Base-by-base conservation (phyloP, 2,888 invertebrate species). In the Oscheius sp. region DNA sequence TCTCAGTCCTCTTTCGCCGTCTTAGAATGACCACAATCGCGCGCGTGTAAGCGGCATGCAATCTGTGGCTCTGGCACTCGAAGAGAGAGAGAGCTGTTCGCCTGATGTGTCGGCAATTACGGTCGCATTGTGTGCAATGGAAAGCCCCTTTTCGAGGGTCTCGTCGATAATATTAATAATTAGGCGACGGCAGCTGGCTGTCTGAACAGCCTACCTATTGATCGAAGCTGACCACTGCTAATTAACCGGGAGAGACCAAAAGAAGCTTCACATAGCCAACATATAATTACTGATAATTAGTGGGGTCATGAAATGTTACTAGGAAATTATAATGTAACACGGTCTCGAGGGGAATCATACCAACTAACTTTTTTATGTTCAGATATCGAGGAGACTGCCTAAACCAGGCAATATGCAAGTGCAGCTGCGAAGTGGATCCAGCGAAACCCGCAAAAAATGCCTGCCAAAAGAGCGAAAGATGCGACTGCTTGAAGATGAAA, bases 391-490 rank as follows among this genome's bases (percentile, higher is more conserved):
- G 88, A 45, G 88, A 88, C 80, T 88, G 88, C 73, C 79, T 88
- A 53, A 88, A 88, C 66, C 88, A 88, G 68, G 88, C 88, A 13
- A 88, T 88, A 27, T 88, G 88, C 83, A 88, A 88, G 75, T 88
- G 88, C 74, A 85, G 84, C 23, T 88, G 88, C 79, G 88, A 88
- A 73, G 85, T 86, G 21, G 88, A 88, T 52, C 87, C 87, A 6
- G 84, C 86, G 23, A 88, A 87, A 72, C 85, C 88, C 13, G 88
- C 86, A 21, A 86, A 87, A 72, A 88, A 88, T 68, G 86, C 85
- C 25, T 88, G 88, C 76, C 74, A 84, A 56, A 88, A 88, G 79
- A 83, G 83, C 21, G 88, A 88, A 61, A 66, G 87, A 56, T 88
- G 88, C 73, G 88, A 88, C 78, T 88, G 88, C 78, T 74, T 88